phyloP scores from a whole-genome alignment of 1,140 invertebrate species.

The Hyles euphorbiae region DNA sequence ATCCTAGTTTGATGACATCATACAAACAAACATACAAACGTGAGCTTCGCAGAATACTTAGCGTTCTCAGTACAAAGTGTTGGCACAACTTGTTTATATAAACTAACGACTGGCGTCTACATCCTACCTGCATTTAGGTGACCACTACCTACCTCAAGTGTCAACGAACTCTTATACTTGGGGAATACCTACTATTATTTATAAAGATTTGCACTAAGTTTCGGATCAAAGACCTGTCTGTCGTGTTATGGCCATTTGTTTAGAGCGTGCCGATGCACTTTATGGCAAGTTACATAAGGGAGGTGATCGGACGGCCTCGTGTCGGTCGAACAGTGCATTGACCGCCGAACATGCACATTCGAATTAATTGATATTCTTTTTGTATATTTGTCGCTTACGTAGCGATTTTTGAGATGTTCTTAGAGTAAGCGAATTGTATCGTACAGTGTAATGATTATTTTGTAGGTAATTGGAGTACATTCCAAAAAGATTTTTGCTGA shows the following conservation, averaged over 20 bases:
- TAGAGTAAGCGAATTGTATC: neutral
- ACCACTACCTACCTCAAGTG: slow-evolving; percentile 13
- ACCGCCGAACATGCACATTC: slow-evolving; percentile 55
- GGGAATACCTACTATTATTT: slow-evolving; percentile 13
- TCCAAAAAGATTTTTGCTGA: slow-evolving; percentile 1
- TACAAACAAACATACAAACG: neutral
- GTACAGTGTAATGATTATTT: neutral
- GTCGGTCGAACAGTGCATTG: slow-evolving; percentile 54
- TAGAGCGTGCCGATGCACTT: slow-evolving; percentile 43
- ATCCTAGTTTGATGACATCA: too few relatives aligned
- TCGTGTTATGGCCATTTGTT: slow-evolving; percentile 39
- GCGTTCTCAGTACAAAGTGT: neutral
- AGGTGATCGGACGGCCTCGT: slow-evolving; percentile 70
- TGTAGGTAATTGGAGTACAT: neutral
- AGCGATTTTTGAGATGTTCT: slow-evolving; percentile 3
- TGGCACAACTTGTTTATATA: too few relatives aligned
- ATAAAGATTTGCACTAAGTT: slow-evolving; percentile 23
- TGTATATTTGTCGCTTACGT: slow-evolving; percentile 4
- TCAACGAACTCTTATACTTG: slow-evolving; percentile 13
- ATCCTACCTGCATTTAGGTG: slow-evolving; percentile 20
- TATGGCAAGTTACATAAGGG: slow-evolving; percentile 59
- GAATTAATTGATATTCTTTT: slow-evolving; percentile 39
- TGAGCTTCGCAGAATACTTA: neutral
- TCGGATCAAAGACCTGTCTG: slow-evolving; percentile 48
- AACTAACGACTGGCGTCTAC: slow-evolving; percentile 4